Evolutionary conservation across 2,113 vertebrate species (phyloP).

Genomic region (Rhagologus leucostigma): DNA sequence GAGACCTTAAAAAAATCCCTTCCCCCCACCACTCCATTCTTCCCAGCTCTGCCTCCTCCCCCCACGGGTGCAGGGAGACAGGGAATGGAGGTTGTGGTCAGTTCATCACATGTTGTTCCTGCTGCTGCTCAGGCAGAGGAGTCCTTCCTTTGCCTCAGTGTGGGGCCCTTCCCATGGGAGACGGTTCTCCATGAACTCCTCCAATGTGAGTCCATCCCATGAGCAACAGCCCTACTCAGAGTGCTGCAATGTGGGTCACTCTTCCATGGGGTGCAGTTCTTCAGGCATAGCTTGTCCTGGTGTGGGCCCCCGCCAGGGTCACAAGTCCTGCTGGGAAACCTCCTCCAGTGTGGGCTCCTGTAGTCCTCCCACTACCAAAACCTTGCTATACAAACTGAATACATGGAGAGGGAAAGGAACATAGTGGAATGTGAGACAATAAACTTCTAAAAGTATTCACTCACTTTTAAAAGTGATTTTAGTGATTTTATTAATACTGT

Average conservation of each 20-base stretch:
- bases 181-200: not conserved
- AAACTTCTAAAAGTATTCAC: not conserved
- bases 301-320: not conserved
- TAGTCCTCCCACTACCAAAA: not conserved
- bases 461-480: not conserved
- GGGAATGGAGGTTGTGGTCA: not conserved
- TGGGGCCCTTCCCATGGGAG: not conserved
- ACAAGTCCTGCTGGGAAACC: not conserved
- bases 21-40: not conserved
- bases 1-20: not conserved
- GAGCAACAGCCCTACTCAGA: not conserved
- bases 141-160: not conserved
- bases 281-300: not conserved
- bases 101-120: not conserved
- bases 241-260: not conserved
- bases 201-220: not conserved
- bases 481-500: not conserved
- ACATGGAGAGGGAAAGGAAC: not conserved
- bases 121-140: not conserved
- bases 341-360: not conserved
- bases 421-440: not conserved
- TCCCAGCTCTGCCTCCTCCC: not conserved
- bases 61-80: fast-evolving
- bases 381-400: not conserved
- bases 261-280: not conserved